Base-by-base conservation (phyloP, 1,140 invertebrate genomes). In the Drosophila oshimai region DNA sequence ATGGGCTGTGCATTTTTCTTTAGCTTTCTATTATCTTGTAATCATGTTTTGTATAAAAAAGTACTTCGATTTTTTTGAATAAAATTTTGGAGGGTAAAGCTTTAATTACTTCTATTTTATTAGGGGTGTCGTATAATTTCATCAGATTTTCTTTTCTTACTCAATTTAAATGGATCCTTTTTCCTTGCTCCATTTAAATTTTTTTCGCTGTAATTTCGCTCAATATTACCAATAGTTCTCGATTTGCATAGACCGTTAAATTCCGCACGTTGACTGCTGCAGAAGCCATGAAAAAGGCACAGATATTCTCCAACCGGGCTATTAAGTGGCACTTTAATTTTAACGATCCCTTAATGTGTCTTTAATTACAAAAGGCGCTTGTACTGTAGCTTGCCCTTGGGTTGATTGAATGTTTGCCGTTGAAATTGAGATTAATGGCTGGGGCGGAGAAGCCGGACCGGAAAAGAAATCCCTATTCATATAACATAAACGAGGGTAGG, bases 341-440 rank as follows among this genome's bases (percentile, higher is more conserved):
- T 80, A 76, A 86, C 76, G 81, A 80, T 67, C 62, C 41, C 62
- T 74, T 81, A 86, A 86, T 86, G 80, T 73, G 57, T 41, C 81
- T 80, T 86, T 86, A 86, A 86, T 86, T 86, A 80, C 61, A 26
- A 47, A 54, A 46, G 37, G 49, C 61, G 44, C 54, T 53, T 34
- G 20, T 24, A 9, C 61, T 28, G n/a, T 46, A 31, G 24, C 50
- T 18, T 24, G 53, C 28, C 58, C 37, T 50, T 45, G 57, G 67
- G 49, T 77, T 81, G 81, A 87, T 86, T 81, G 76, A 81, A 86
- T 76, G 74, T 86, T 69, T 87, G 42, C 81, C 64, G 28, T 29
- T 28, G 47, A 64, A 81, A 86, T 87, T 76, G 74, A 86, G 81
- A 86, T 87, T 70, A 87, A 86, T 81, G 54, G 36, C 47, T 24